phyloP scores from a whole-genome alignment of 2,888 invertebrate genomes.

The Pocota personata region DNA sequence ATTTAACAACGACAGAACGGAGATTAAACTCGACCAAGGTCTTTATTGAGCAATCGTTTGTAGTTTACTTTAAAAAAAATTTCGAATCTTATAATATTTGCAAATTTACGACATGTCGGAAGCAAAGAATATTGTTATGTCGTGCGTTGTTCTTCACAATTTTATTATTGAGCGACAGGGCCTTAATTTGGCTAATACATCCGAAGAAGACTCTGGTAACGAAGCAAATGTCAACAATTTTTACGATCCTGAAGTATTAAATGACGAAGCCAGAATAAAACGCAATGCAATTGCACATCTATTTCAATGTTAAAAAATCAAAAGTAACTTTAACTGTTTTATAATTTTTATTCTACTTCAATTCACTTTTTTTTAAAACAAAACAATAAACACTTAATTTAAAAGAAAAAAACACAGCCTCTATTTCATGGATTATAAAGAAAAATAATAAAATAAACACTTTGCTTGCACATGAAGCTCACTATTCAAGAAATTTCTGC shows the following conservation, averaged over 20 bases:
- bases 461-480: not conserved
- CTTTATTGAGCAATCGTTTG: not conserved
- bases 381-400: slow-evolving; percentile 6
- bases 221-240: slow-evolving; percentile 2
- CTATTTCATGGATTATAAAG: not conserved
- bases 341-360: not conserved
- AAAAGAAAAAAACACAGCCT: not conserved
- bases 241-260: not conserved
- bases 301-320: slow-evolving; percentile 5
- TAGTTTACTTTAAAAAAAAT: not conserved
- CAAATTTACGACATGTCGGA: slow-evolving; percentile 6
- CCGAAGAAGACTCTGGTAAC: not conserved
- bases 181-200: not conserved
- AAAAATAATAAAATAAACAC: slow-evolving; percentile 5
- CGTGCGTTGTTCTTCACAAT: slow-evolving; percentile 1
- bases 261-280: not conserved
- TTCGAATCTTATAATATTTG: slow-evolving; percentile 8
- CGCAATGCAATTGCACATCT: slow-evolving; percentile 1
- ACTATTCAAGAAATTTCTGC: slow-evolving; percentile 8
- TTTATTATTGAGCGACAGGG: not conserved
- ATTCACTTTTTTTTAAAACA: not conserved
- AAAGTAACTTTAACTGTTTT: not conserved
- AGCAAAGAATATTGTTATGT: slow-evolving; percentile 13
- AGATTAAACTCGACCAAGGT: not conserved
- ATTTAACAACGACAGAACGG: slow-evolving; percentile 6